These are phyloP conservation scores for Pygocentrus nattereri DNA, from an alignment of 2,797 vertebrate genomes.

Conservation along the genomic window DNA sequence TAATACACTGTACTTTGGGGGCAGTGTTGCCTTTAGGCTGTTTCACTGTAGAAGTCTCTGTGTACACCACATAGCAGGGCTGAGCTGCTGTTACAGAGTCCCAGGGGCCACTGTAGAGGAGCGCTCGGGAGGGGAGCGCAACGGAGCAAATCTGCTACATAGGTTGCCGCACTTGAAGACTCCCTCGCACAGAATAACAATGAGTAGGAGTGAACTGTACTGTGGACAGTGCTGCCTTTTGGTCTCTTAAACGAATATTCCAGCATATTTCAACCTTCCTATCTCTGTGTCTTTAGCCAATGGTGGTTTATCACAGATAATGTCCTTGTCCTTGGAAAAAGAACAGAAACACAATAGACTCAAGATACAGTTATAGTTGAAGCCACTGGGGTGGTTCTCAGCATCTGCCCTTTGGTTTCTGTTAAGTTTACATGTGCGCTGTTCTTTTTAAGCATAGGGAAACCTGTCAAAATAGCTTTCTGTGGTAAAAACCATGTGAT, in stretches of 20 bases:
- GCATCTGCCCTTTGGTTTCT: too few species aligned
- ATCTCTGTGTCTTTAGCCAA: not conserved
- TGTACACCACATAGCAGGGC: not conserved
- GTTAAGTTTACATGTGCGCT: too few species aligned
- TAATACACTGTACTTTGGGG: not conserved
- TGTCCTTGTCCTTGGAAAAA: too few species aligned
- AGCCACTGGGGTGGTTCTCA: too few species aligned
- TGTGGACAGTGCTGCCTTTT: not conserved
- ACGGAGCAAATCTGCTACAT: slow-evolving; percentile 11
- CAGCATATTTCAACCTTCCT: not conserved
- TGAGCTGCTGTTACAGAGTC: not conserved
- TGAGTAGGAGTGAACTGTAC: not conserved
- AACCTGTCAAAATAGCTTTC: too few species aligned
- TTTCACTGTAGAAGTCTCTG: not conserved
- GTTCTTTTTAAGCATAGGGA: too few species aligned
- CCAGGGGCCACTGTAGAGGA: not conserved
- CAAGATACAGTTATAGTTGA: too few species aligned
- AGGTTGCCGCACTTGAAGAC: not conserved
- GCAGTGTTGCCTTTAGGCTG: not conserved
- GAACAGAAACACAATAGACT: too few species aligned
- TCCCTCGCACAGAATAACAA: slow-evolving; percentile 7
- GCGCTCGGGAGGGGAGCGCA: not conserved
- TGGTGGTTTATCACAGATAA: too few species aligned
- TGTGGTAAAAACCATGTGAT: too few species aligned
- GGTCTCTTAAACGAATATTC: not conserved